Evolutionary conservation across 2,888 invertebrate genomes (phyloP).

Genomic region (Tinea semifulvella): DNA sequence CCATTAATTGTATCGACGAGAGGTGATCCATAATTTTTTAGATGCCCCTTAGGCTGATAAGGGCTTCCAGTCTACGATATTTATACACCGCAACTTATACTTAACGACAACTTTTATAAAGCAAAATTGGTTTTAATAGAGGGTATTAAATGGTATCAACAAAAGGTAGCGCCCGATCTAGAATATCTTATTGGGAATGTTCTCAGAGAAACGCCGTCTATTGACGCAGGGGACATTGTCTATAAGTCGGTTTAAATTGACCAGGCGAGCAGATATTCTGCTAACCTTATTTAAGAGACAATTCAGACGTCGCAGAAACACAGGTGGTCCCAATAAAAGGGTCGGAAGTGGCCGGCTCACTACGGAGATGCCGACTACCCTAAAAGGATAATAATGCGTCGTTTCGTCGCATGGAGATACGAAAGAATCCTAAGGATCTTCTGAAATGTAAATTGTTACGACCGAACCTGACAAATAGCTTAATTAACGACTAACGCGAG

Average conservation of each 20-base stretch:
- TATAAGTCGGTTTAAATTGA: slow-evolving; percentile 48
- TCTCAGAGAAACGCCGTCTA: background rate
- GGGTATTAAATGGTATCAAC: background rate
- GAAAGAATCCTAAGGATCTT: slow-evolving; percentile 40
- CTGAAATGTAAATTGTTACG: slow-evolving; percentile 56
- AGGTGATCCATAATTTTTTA: slow-evolving; percentile 14
- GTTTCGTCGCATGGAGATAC: slow-evolving; percentile 45
- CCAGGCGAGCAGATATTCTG: slow-evolving; percentile 42
- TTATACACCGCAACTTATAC: slow-evolving; percentile 3
- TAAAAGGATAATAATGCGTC: slow-evolving; percentile 67
- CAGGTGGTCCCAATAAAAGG: slow-evolving; percentile 65
- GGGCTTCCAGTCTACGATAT: slow-evolving; percentile 1
- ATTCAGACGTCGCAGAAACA: slow-evolving; percentile 62
- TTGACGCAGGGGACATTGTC: slow-evolving; percentile 20
- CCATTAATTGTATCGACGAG: slow-evolving; percentile 43
- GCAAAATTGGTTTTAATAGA: slow-evolving; percentile 6
- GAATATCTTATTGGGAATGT: slow-evolving; percentile 2
- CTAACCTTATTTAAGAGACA: slow-evolving; percentile 64
- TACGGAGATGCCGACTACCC: slow-evolving; percentile 59
- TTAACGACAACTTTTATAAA: background rate
- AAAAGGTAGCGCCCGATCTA: slow-evolving; percentile 10
- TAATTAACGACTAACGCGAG: slow-evolving; percentile 61
- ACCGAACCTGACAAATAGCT: slow-evolving; percentile 60
- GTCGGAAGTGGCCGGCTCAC: slow-evolving; percentile 43
- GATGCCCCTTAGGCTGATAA: slow-evolving; percentile 12